Conservation (phyloP, 92 coral and sea anemone species). For the Palythoa caribaeorum region DNA sequence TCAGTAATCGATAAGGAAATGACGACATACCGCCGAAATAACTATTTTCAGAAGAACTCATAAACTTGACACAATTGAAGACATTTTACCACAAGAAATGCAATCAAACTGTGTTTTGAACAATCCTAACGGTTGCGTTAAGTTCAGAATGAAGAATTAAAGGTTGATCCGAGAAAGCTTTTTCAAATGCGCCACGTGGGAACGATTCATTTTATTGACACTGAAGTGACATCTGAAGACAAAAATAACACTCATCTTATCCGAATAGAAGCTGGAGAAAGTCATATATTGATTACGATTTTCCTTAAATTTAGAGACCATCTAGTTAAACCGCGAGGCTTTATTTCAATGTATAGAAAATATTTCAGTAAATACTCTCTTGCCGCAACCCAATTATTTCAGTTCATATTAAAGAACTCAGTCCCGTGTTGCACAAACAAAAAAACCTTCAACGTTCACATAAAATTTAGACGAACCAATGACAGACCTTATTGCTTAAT, state of each 20-base stretch:
- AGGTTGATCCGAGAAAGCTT: not conserved
- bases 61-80: not conserved
- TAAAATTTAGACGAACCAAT: too few relatives aligned
- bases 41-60: not conserved
- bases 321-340: not conserved
- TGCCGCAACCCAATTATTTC: not conserved
- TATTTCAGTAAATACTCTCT: not conserved
- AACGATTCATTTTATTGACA: too few relatives aligned
- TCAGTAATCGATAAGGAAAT: not conserved
- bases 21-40: conserved; percentile 5
- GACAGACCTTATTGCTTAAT: not conserved
- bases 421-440: not conserved
- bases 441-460: not conserved
- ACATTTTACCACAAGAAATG: not conserved
- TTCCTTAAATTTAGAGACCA: not conserved
- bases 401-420: not conserved
- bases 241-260: not conserved
- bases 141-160: not conserved
- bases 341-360: not conserved
- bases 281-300: not conserved
- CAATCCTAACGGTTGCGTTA: not conserved
- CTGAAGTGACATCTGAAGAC: too few relatives aligned
- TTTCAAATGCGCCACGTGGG: too few relatives aligned
- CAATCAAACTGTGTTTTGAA: not conserved
- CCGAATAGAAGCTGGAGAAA: not conserved